Conservation (phyloP, 2,113 vertebrate species). For the Zosterops japonicus region DNA sequence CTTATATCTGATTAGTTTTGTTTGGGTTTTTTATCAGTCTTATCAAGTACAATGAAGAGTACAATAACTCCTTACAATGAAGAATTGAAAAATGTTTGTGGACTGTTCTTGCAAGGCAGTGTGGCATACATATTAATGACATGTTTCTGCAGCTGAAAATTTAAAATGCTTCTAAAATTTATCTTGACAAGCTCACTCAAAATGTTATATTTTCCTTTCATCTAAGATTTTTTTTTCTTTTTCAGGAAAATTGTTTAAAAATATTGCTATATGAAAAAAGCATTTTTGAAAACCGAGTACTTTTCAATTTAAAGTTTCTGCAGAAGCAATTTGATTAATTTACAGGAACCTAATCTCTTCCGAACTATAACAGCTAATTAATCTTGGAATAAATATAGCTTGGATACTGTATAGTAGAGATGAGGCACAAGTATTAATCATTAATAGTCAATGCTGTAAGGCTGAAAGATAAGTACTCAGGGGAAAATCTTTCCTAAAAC, state of each 20-base stretch:
- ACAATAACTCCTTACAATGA: background rate
- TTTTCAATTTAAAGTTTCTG: background rate
- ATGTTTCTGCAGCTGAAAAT: background rate
- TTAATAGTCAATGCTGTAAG: constrained; percentile 16
- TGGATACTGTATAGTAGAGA: background rate
- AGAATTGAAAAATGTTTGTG: background rate
- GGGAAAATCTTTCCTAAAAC: constrained; percentile 26
- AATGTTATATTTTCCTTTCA: background rate
- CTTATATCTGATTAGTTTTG: background rate
- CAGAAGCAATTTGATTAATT: background rate
- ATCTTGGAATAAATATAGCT: constrained; percentile 37
- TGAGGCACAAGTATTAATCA: constrained; percentile 44
- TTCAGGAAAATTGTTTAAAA: background rate
- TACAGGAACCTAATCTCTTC: constrained; percentile 4
- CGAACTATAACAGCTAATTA: constrained; percentile 22
- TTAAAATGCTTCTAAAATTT: background rate
- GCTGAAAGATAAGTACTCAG: constrained; percentile 18
- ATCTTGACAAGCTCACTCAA: background rate
- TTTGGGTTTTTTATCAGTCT: background rate
- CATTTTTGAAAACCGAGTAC: background rate
- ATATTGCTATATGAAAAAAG: background rate
- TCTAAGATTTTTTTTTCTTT: background rate
- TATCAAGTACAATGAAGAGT: background rate
- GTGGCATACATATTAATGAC: background rate
- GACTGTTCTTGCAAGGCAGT: background rate